phyloP scores from a whole-genome alignment of 2,113 vertebrate genomes.

The Prionailurus bengalensis region DNA sequence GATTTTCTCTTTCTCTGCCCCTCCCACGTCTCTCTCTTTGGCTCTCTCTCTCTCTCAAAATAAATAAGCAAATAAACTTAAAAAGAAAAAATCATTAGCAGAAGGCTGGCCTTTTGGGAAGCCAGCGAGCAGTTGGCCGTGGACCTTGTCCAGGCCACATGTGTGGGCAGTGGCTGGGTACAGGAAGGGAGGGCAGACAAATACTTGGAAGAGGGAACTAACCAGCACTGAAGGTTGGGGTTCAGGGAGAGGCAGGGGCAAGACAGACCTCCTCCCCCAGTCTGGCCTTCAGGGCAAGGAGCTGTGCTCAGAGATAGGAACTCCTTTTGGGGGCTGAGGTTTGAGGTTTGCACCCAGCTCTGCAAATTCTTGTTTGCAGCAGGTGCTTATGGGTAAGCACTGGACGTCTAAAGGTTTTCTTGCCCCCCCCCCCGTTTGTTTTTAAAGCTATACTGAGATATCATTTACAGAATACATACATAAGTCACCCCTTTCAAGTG shows the following conservation, averaged over 20 bases:
- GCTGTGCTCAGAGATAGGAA: not conserved
- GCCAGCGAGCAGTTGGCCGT: not conserved
- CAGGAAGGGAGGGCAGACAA: not conserved
- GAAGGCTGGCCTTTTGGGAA: not conserved
- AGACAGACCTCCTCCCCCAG: too few species aligned
- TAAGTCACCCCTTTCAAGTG: not conserved
- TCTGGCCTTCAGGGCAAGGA: not conserved
- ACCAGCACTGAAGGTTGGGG: not conserved
- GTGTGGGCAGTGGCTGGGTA: not conserved
- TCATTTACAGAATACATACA: not conserved
- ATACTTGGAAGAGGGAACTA: conserved; percentile 31
- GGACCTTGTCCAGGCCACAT: not conserved
- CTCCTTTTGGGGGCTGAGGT: not conserved
- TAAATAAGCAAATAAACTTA: too few species aligned
- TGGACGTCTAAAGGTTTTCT: not conserved
- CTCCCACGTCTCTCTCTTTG: too few species aligned
- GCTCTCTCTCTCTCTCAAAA: too few species aligned
- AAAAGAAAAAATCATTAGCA: too few species aligned
- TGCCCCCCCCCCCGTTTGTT: not conserved
- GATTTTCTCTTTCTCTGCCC: too few species aligned
- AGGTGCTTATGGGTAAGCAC: not conserved
- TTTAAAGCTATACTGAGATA: not conserved
- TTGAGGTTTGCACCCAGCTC: not conserved
- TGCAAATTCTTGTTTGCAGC: not conserved
- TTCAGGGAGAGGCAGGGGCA: not conserved